Evolutionary conservation across 2,888 invertebrate genomes (phyloP), one percentile per base, ranked within the genome.

Genomic region (Dryobota labecula): DNA sequence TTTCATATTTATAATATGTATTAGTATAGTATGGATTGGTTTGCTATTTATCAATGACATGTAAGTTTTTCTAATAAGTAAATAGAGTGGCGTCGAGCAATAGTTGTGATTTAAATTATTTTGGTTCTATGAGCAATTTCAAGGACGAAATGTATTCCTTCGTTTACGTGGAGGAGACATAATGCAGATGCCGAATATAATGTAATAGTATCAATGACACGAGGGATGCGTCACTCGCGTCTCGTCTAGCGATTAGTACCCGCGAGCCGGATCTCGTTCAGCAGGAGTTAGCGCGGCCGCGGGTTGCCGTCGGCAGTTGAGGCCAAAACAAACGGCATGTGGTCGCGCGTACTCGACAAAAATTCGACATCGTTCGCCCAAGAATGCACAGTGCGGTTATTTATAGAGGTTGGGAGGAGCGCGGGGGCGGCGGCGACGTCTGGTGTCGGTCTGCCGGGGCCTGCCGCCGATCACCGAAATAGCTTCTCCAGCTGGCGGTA

Each of bases 371-470:
- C 95, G 96, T 94, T 95, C 94, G 95, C 94, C 92, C 95, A 96
- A 96, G 96, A 96, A 96, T 96, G 95, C 95, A 95, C 94, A 94
- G 94, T 94, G 94, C 90, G 92, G 92, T 89, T 95, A 95, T 95
- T 94, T 93, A 93, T 95, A 95, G 95, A 90, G 91, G 91, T 92
- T 88, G 91, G 92, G 93, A 95, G 96, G 93, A 92, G 94, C 93
- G 96, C 97, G 95, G 95, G 95, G 95, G 93, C 95, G 95, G 94
- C 93, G 92, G 92, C 94, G 92, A 93, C 94, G 96, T 95, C 95
- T 96, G 95, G 94, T 95, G 95, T 95, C 96, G 96, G 95, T 96
- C 96, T 96, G 96, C 96, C 96, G 95, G 96, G 96, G 96, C 96
- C 96, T 96, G 96, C 96, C 94, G 95, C 96, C 96, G 96, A 94